These are phyloP conservation scores for Lepidothrix coronata DNA, from an alignment of 2,113 vertebrate species.

Conservation along the genomic window DNA sequence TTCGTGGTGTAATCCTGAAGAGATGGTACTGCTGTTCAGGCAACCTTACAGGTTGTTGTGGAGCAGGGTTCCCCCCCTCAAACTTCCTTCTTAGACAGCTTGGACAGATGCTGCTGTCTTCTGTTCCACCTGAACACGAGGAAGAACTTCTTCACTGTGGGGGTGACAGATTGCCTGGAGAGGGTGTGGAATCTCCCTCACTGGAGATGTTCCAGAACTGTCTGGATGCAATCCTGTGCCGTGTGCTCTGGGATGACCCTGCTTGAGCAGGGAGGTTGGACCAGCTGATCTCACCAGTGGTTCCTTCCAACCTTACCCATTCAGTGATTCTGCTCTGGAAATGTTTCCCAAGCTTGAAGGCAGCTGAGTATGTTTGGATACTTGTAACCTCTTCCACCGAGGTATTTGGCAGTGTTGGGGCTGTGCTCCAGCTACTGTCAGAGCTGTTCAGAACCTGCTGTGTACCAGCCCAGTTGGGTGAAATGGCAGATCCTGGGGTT, in stretches of 20 bases:
- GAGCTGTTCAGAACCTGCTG: not conserved
- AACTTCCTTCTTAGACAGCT: not conserved
- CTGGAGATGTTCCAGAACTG: not conserved
- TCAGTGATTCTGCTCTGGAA: not conserved
- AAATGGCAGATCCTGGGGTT: not conserved
- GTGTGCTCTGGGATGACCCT: not conserved
- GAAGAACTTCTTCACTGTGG: not conserved
- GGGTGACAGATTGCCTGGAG: not conserved
- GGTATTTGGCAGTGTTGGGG: not conserved
- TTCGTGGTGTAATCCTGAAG: not conserved
- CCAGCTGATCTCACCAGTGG: not conserved
- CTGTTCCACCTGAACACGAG: not conserved
- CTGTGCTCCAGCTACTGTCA: not conserved
- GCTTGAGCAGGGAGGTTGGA: not conserved
- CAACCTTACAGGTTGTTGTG: rapidly evolving
- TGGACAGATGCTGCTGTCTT: not conserved
- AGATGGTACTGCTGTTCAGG: not conserved
- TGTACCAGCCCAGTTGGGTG: not conserved
- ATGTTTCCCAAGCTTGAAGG: not conserved
- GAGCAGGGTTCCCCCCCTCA: not conserved
- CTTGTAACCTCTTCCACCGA: not conserved
- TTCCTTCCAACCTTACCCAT: not conserved
- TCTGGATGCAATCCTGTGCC: not conserved
- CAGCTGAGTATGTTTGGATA: not conserved
- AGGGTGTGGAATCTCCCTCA: not conserved